Percentiles rank a stretch among this genome's conserved stretches.
Conservation (phyloP, 2,113 vertebrate genomes). For the Ammodytes marinus region DNA sequence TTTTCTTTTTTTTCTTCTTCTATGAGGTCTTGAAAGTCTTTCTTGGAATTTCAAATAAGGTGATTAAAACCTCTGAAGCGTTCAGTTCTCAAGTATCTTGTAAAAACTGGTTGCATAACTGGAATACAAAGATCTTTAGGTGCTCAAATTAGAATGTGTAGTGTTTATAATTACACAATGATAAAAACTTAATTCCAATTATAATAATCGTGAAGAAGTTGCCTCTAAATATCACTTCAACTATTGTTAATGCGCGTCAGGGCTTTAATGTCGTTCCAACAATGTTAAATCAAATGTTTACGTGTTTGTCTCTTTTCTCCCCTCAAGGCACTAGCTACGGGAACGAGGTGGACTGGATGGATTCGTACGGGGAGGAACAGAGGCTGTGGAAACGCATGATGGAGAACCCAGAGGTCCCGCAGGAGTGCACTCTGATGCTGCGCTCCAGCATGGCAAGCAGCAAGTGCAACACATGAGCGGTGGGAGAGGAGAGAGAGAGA, state of each 20-base stretch:
- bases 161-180: neutral
- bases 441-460: constrained; percentile 90
- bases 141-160: neutral
- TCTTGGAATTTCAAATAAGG: constrained; percentile 11
- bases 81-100: neutral
- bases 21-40: neutral
- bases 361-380: constrained; percentile 94
- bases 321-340: constrained; percentile 91
- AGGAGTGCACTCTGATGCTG: constrained; percentile 94
- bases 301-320: constrained; percentile 9
- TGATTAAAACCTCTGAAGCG: neutral
- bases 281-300: constrained; percentile 27
- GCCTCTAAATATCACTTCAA: neutral
- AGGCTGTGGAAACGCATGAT: constrained; percentile 95
- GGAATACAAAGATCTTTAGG: neutral
- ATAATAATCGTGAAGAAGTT: neutral
- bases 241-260: neutral
- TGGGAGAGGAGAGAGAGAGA: constrained; percentile 11
- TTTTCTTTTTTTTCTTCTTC: neutral
- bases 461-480: constrained; percentile 84
- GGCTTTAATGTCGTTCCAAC: neutral
- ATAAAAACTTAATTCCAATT: neutral
- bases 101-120: neutral
- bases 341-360: constrained; percentile 96
- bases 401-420: constrained; percentile 89